Percentiles rank a stretch among this genome's conserved stretches.
These are phyloP conservation scores for Chironomus tentans DNA, from an alignment of 2,888 invertebrate species.

Conservation along the genomic window DNA sequence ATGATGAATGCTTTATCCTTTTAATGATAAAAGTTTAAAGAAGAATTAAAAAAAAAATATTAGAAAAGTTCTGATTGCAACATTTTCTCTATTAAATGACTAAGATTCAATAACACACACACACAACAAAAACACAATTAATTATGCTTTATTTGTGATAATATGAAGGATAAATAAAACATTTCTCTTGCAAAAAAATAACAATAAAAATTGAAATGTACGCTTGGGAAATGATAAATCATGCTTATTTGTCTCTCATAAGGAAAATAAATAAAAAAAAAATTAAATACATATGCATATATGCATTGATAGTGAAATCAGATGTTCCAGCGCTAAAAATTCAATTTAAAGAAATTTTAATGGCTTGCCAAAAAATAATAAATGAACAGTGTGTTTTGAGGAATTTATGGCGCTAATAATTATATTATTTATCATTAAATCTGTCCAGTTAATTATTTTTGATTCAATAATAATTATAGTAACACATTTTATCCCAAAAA, in stretches of 20 bases:
- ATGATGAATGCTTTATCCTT: neutral
- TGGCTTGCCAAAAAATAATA: neutral
- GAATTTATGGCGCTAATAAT: neutral
- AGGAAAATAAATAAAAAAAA: no score
- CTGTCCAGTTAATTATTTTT: no score
- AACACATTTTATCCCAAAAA: neutral
- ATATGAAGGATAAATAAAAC: neutral
- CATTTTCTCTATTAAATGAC: no score
- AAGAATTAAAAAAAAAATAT: no score
- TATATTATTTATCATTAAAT: no score
- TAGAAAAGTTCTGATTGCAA: neutral
- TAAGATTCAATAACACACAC: neutral
- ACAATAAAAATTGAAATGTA: neutral
- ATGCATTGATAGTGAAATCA: no score
- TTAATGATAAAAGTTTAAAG: neutral
- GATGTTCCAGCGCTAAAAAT: no score
- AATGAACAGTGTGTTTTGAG: neutral
- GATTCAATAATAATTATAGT: neutral
- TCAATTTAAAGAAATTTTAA: neutral
- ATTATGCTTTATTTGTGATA: slow-evolving; percentile 10
- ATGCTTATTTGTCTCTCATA: neutral
- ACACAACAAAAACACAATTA: neutral
- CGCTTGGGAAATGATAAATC: neutral
- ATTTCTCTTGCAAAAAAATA: neutral
- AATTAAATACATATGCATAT: no score